Conservation (phyloP, 2,113 vertebrate genomes). For the Anhinga rufa region DNA sequence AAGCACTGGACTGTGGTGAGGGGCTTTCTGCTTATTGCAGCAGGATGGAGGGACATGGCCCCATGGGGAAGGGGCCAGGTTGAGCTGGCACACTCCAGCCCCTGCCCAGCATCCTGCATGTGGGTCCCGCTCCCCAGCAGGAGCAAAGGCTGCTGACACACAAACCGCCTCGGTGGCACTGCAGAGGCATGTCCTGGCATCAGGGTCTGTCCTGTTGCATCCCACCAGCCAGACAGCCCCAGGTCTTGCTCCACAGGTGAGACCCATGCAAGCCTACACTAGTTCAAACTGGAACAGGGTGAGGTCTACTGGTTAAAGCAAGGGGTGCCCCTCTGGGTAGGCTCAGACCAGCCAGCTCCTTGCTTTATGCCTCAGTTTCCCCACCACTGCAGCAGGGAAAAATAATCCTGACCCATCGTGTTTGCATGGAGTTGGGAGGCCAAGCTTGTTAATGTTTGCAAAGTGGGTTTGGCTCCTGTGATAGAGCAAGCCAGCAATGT, state of each 20-base stretch:
- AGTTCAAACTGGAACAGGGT: background rate
- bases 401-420: background rate
- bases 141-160: background rate
- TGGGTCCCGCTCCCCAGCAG: accelerated
- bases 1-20: background rate
- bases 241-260: background rate
- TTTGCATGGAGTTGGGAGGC: background rate
- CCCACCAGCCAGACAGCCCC: background rate
- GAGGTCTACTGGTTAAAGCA: background rate
- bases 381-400: background rate
- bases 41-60: background rate
- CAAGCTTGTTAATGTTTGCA: background rate
- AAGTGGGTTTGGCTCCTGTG: slow-evolving; percentile 51
- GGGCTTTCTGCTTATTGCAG: background rate
- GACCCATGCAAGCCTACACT: background rate
- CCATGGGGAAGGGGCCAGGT: background rate
- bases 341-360: background rate
- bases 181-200: background rate
- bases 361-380: slow-evolving; percentile 42
- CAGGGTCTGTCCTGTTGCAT: accelerated
- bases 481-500: slow-evolving; percentile 35
- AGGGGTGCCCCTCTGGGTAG: background rate
- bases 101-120: background rate
- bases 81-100: background rate
- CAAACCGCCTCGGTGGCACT: background rate